Base-by-base conservation (phyloP, 2,113 vertebrate species). In the Etheostoma spectabile region DNA sequence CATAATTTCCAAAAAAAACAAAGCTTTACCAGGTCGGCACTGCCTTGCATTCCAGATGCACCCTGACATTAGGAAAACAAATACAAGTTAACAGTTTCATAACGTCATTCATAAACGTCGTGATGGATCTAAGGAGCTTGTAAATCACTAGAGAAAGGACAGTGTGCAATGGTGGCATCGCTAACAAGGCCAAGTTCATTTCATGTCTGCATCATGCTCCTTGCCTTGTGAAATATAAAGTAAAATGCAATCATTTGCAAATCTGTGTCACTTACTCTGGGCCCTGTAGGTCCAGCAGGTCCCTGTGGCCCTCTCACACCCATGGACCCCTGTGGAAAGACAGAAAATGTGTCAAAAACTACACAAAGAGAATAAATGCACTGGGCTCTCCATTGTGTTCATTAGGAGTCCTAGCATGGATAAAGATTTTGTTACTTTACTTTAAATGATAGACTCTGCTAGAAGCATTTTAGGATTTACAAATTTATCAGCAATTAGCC, bases 261-360 rank as follows among this genome's bases (percentile, higher is more conserved):
- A 59, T 65, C 4, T 49, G 7, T 53, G 30, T 67, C 60, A 95
- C 97, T 96, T 94, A 99, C 98, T 65, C 94, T 95, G 51, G 96
- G 95, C 15, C 98, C 98, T 22, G 95, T 90, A 14, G 96, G 93
- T 13, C 98, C 98, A 35, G 95, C 96, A 27, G 95, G 96, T n/a
- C 98, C 98, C 62, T 96, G 94, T n/a, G 96, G 96, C 48, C 98
- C 98, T 93, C 96, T 96, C 89, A 92, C 96, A 74, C 98, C 98
- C 76, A 96, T 96, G 74, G 98, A 91, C 66, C 98, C 98, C 98
- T 99, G 87, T 72, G 33, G 46, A 52, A 42, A 63, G 8, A 83
- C 19, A 85, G 16, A 19, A 46, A 65, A 57, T 19, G 19, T 55
- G 56, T 87, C 22, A 69, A 27, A 80, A 18, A 49, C 38, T 33